A percentile compares a stretch with the other conserved stretches of the same genome.
Evolutionary conservation across 2,888 invertebrate genomes (phyloP).

Genomic region (Tridacna gigas): DNA sequence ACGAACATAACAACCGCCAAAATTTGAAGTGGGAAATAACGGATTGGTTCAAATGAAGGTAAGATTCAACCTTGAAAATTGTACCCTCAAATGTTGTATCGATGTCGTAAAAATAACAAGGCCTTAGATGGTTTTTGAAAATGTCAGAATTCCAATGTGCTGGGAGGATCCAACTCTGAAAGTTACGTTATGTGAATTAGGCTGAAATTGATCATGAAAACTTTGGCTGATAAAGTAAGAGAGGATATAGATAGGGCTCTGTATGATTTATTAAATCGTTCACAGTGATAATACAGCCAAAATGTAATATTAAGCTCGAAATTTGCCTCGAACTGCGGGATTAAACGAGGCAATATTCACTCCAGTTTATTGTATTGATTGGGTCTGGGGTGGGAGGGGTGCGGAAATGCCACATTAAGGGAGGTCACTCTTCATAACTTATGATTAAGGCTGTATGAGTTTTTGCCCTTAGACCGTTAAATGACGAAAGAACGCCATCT

Average conservation of each 20-base stretch:
- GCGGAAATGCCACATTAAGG: no score
- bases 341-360: no score
- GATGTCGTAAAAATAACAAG: no score
- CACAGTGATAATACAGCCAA: background rate
- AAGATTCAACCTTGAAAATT: background rate
- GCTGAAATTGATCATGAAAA: background rate
- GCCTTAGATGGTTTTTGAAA: no score
- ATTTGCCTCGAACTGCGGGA: background rate
- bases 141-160: background rate
- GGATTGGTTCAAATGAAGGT: background rate
- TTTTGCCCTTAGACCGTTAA: background rate
- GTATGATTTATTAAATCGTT: no score
- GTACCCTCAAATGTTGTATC: no score
- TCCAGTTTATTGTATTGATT: no score
- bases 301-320: no score
- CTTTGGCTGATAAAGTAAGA: background rate
- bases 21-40: background rate
- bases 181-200: background rate
- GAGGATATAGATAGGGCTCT: background rate
- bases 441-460: no score
- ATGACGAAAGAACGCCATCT: no score
- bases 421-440: no score
- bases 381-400: no score
- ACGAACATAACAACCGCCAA: background rate
- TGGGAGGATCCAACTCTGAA: background rate